Base-by-base conservation (phyloP, 1,140 invertebrate genomes). In the Pinna nobilis region DNA sequence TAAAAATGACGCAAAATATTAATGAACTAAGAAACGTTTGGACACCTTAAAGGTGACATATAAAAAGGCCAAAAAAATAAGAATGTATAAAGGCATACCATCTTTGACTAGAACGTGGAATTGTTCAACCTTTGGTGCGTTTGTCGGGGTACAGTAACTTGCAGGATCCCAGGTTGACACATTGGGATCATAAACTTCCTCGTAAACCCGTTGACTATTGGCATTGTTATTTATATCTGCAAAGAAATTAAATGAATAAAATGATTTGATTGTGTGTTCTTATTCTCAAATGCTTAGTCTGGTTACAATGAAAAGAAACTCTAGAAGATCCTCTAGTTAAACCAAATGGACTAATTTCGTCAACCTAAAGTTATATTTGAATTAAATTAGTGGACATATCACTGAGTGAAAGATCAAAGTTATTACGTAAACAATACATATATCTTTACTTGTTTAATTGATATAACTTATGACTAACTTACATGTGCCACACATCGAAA, bases 41-140 rank as follows among this genome's bases (percentile, higher is more conserved):
- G n/a, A n/a, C n/a, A n/a, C n/a, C n/a, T n/a, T n/a, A n/a, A n/a
- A n/a, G n/a, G n/a, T n/a, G n/a, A n/a, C n/a, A n/a, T n/a, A n/a
- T n/a, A n/a, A n/a, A n/a, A n/a, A n/a, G n/a, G n/a, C n/a, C n/a
- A n/a, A n/a, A n/a, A n/a, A n/a, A n/a, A n/a, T n/a, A 44, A 44
- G 39, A 11, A n/a, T 11, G n/a, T 11, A 44, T n/a, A 44, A 25
- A n/a, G 15, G 15, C 59, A 41, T 28, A 74, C 72, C 72, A 51
- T 57, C 41, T 55, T 74, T 74, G 1, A 74, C 72, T 23, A 74
- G 35, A 9, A 69, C 50, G 23, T 74, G 72, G 50, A 51, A 74
- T 44, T 69, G 59, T 32, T 74, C 72, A 7, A 47, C 28, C 1
- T 23, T 23, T 1, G 72, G 72, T 33, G 7, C 32, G 15, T 44